Evolutionary conservation across 2,888 invertebrate species (phyloP).

Genomic region (Dexiosoma caninum): DNA sequence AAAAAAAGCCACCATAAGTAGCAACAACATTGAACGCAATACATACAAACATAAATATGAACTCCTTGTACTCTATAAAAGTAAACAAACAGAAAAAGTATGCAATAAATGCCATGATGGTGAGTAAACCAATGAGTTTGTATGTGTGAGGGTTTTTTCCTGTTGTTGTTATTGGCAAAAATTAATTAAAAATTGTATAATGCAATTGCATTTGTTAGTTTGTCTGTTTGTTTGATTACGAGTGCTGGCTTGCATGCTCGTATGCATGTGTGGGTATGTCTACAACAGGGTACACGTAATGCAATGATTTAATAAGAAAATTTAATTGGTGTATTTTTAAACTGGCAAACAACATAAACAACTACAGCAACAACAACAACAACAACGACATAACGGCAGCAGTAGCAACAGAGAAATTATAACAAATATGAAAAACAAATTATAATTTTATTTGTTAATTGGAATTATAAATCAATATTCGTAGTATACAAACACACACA

Average conservation of each 20-base stretch:
- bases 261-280: neutral
- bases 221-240: neutral
- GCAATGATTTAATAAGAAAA: constrained; percentile 64
- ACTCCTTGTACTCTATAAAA: neutral
- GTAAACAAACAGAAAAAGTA: neutral
- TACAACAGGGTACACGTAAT: constrained; percentile 44
- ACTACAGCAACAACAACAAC: constrained; percentile 14
- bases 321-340: constrained; percentile 60
- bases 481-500: neutral
- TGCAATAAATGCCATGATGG: neutral
- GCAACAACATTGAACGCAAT: neutral
- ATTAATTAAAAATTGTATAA: constrained; percentile 63
- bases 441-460: constrained; percentile 63
- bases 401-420: constrained; percentile 22
- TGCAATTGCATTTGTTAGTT: constrained; percentile 48
- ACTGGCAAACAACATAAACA: constrained; percentile 39
- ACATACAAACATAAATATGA: neutral
- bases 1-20: too few species aligned
- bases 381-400: neutral
- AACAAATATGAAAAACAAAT: constrained; percentile 59
- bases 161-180: constrained; percentile 62
- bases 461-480: constrained; percentile 57
- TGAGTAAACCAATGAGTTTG: neutral
- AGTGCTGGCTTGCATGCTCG: neutral
- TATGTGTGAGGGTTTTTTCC: neutral